Evolutionary conservation across 1,140 invertebrate species (phyloP).

Genomic region (Caenorhabditis briggsae): DNA sequence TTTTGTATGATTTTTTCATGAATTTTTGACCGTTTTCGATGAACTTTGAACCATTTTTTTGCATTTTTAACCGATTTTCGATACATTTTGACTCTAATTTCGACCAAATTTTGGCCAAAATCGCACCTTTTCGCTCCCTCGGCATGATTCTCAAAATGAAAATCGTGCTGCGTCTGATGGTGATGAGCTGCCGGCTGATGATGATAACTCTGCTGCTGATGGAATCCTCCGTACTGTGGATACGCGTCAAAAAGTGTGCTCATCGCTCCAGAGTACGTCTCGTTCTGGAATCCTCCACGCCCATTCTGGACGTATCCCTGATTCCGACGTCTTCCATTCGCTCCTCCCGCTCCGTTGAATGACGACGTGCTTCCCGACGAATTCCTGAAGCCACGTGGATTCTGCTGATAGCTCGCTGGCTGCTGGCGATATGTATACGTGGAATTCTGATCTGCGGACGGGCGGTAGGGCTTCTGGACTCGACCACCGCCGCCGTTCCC

Average conservation of each 20-base stretch:
- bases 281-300: not conserved
- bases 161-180: not conserved
- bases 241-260: not conserved
- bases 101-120: not conserved
- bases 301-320: not conserved
- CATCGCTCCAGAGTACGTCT: not conserved
- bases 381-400: conserved; percentile 7
- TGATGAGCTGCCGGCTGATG: too few relatives aligned
- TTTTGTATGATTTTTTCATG: too few relatives aligned
- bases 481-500: not conserved
- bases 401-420: not conserved
- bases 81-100: too few relatives aligned
- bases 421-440: not conserved
- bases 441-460: too few relatives aligned
- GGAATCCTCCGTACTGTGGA: not conserved
- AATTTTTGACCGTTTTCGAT: too few relatives aligned
- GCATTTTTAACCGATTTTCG: too few relatives aligned
- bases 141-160: not conserved
- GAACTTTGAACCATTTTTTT: too few relatives aligned
- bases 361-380: not conserved
- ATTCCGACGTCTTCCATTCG: not conserved
- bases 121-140: conserved; percentile 26
- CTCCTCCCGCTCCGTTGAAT: not conserved
- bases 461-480: not conserved
- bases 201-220: not conserved